Percentiles rank a stretch among this genome's conserved stretches.
phyloP scores from a whole-genome alignment of 2,113 vertebrate species.

The Sinocyclocheilus maitianheensis region DNA sequence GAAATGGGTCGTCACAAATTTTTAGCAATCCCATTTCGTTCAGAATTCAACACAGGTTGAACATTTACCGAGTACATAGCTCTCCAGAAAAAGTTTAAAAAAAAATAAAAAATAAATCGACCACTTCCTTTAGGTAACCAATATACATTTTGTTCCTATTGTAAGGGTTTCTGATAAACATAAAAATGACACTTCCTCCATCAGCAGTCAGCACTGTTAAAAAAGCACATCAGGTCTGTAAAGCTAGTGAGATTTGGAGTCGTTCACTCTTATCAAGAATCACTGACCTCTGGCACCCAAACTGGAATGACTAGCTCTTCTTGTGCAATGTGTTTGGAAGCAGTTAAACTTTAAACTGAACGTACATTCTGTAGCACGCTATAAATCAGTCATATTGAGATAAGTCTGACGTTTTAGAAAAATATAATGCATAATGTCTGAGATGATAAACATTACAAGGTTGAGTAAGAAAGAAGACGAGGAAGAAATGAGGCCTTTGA shows the following conservation, averaged over 20 bases:
- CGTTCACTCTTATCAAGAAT: slow-evolving; percentile 10
- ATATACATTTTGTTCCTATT: background rate
- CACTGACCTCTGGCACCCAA: background rate
- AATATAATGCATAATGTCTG: background rate
- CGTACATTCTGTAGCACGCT: background rate
- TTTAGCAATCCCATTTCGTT: background rate
- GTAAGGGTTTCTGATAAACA: background rate
- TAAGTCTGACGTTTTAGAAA: background rate
- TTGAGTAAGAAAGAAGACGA: background rate
- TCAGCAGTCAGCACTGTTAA: background rate
- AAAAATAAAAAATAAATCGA: background rate
- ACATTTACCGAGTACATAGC: background rate
- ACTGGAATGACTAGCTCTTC: slow-evolving; percentile 1
- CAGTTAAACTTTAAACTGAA: slow-evolving; percentile 27
- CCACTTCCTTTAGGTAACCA: background rate
- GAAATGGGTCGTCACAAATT: too few relatives aligned
- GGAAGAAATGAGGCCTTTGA: background rate
- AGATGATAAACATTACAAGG: background rate
- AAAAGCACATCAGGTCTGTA: background rate
- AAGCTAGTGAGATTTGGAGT: background rate
- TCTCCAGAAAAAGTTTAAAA: too few relatives aligned
- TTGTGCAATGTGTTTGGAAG: slow-evolving; percentile 25
- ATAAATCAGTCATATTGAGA: slow-evolving; percentile 18
- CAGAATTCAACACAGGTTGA: background rate
- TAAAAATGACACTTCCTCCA: background rate